Evolutionary conservation across 2,797 vertebrate species (phyloP).

Genomic region (Melanotaenia nigrans): DNA sequence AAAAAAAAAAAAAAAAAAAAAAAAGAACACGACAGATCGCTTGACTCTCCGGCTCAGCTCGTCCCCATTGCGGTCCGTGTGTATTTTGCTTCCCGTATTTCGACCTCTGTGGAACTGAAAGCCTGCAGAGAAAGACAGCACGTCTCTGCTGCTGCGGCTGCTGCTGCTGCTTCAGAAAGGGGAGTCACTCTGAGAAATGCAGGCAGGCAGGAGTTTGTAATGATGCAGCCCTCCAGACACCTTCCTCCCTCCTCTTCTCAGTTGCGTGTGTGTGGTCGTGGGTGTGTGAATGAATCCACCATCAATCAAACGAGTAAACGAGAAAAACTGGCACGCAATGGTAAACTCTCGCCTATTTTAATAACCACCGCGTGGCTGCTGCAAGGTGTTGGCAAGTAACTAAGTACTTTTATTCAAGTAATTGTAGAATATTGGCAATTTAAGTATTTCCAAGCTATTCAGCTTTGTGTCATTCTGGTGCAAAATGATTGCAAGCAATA

Average conservation of each 20-base stretch:
- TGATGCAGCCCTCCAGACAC: conserved; percentile 57
- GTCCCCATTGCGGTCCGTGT: conserved; percentile 54
- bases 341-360: background rate
- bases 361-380: background rate
- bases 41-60: conserved; percentile 40
- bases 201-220: conserved; percentile 58
- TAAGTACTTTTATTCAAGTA: conserved; percentile 1
- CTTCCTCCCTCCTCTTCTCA: conserved; percentile 36
- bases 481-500: background rate
- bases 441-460: background rate
- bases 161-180: conserved; percentile 47
- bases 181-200: conserved; percentile 54
- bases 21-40: background rate
- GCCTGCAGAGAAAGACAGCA: conserved; percentile 36
- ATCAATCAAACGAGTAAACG: background rate
- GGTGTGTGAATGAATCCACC: background rate
- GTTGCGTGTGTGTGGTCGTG: background rate
- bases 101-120: conserved; percentile 23
- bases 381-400: background rate
- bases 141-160: conserved; percentile 17
- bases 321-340: conserved; percentile 1
- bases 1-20: background rate
- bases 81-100: background rate
- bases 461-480: background rate
- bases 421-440: background rate